Conservation (phyloP, 1,140 invertebrate species). For the Octopus sinensis region DNA sequence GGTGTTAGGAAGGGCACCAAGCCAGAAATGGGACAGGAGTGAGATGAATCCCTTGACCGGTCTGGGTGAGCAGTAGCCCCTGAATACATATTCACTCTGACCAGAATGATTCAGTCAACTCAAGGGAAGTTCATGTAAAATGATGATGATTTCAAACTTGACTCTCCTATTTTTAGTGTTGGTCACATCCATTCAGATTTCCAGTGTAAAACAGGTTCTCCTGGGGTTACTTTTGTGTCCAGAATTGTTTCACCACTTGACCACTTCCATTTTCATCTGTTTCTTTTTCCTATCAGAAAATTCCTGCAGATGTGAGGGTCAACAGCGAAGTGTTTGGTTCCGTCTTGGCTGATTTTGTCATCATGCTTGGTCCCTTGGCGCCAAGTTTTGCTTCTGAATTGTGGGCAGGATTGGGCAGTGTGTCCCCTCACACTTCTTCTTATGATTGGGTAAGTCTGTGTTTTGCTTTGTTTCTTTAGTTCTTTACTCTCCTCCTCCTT, state of each 20-base stretch:
- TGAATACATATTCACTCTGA: too few species aligned
- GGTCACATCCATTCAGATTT: too few species aligned
- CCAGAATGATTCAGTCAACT: too few species aligned
- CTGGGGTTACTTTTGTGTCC: too few species aligned
- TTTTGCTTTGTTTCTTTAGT: constrained; percentile 16
- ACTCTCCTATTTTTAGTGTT: too few species aligned
- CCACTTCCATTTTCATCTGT: neutral
- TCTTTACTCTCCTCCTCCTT: neutral
- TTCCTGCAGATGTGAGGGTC: constrained; percentile 55
- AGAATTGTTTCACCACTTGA: too few species aligned
- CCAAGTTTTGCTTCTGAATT: constrained; percentile 88
- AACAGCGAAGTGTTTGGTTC: constrained; percentile 72
- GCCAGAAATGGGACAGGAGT: too few species aligned
- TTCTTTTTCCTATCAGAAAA: constrained; percentile 37
- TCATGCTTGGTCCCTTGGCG: constrained; percentile 80
- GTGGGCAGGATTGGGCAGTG: constrained; percentile 73
- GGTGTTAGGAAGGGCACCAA: too few species aligned
- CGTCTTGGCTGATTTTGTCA: constrained; percentile 73
- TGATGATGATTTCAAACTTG: too few species aligned
- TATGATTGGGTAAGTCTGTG: constrained; percentile 31
- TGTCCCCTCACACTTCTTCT: constrained; percentile 20
- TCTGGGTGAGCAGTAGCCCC: too few species aligned
- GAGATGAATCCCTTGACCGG: too few species aligned
- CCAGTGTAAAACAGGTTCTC: constrained; percentile 5
- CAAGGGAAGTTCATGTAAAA: too few species aligned